Conservation (phyloP, 2,888 invertebrate genomes). For the Hanleya hanleyi region DNA sequence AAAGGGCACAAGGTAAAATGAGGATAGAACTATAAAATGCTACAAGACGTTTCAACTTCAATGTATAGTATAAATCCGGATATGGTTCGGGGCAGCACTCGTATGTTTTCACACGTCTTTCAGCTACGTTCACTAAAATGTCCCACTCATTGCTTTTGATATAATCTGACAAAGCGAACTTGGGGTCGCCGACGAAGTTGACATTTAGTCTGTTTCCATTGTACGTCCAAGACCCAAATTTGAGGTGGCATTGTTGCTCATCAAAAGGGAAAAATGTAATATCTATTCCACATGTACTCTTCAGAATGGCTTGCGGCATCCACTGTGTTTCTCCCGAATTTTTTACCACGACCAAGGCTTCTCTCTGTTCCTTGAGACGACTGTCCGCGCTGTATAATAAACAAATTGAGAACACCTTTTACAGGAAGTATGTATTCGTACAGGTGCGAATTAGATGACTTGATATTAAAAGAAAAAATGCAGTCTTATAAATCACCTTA, state of each 20-base stretch:
- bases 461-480: too few relatives aligned
- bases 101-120: constrained; percentile 61
- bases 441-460: too few relatives aligned
- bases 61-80: constrained; percentile 68
- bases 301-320: constrained; percentile 66
- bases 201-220: constrained; percentile 68
- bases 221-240: constrained; percentile 73
- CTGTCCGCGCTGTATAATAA: constrained; percentile 56
- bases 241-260: constrained; percentile 68
- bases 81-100: constrained; percentile 71
- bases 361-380: constrained; percentile 57
- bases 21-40: constrained; percentile 72
- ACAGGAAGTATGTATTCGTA: too few relatives aligned
- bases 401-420: too few relatives aligned
- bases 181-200: constrained; percentile 46
- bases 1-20: constrained; percentile 72
- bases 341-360: constrained; percentile 55
- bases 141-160: constrained; percentile 73
- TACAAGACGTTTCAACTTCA: constrained; percentile 59
- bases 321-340: constrained; percentile 49
- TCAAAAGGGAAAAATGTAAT: constrained; percentile 73
- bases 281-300: constrained; percentile 71
- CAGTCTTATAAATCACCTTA: too few relatives aligned
- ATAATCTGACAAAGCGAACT: constrained; percentile 64
- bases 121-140: constrained; percentile 62